Evolutionary conservation across 2,797 vertebrate genomes (phyloP), one percentile per base, ranked within the genome.

Genomic region (Danio choprae): DNA sequence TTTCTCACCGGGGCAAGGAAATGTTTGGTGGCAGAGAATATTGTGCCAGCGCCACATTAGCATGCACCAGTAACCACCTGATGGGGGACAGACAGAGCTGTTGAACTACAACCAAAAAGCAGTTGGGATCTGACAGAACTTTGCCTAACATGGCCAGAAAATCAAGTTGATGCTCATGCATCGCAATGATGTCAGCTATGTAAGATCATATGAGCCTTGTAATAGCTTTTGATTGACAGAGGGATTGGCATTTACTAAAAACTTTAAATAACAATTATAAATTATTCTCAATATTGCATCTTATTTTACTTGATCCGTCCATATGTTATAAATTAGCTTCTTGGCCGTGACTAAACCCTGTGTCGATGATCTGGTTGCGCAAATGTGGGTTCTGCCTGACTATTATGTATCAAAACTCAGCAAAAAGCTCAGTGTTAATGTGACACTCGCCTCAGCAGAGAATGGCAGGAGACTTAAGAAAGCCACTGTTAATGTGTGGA

Each of bases 51-150:
- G 74, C 68, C 41, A 43, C 48, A 72, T 84, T 72, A 76, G 77
- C 59, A 72, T 84, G 81, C 76, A 80, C 51, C 43, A 80, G 73
- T 80, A 73, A 82, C 64, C 62, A 22, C 20, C 29, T 67, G 75
- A 79, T 62, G 77, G 48, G 67, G 77, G 50, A 44, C 41, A 36
- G 55, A 73, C 55, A 78, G 38, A 70, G 18, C 58, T 71, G 67
- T 53, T 62, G 38, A 62, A 62, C 77, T 71, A 18, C 44, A 62
- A 79, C 58, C 10, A 79, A 53, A 63, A 63, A 79, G 48, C 67
- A 43, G 64, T 50, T 70, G n/a, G 29, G 29, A 62, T 58, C 44
- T 78, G 55, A 55, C 65, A 71, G 38, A 43, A 44, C 36, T 70
- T 41, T 2, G 18, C 36, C 7, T 50, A 69, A 11, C 44, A 43